phyloP scores from a whole-genome alignment of 2,113 vertebrate species.

The Ictalurus punctatus region DNA sequence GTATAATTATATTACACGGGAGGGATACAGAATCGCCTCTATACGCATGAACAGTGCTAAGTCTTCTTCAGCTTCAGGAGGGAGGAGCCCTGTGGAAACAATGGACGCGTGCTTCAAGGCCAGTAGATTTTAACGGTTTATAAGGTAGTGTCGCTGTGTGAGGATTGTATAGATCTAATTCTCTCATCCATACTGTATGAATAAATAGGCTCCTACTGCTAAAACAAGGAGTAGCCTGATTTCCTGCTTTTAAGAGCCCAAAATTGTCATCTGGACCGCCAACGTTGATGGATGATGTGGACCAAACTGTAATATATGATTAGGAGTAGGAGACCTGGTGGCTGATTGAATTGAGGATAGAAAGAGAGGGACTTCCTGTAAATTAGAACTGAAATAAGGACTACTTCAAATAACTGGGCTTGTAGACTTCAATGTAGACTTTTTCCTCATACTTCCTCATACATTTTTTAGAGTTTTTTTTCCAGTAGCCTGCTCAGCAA shows the following conservation, averaged over 20 bases:
- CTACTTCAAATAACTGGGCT: slow-evolving; percentile 11
- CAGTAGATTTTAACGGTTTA: slow-evolving; percentile 23
- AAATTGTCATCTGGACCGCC: slow-evolving; percentile 7
- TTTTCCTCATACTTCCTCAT: not conserved
- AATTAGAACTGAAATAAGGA: slow-evolving; percentile 40
- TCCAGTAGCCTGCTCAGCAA: not conserved
- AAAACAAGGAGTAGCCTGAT: not conserved
- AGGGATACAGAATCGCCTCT: slow-evolving; percentile 48
- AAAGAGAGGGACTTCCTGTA: slow-evolving; percentile 27
- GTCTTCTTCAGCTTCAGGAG: slow-evolving; percentile 52
- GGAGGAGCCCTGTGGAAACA: slow-evolving; percentile 27
- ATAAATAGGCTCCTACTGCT: not conserved
- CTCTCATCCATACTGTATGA: not conserved
- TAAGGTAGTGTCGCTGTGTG: slow-evolving; percentile 9
- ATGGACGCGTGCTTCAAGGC: slow-evolving; percentile 27
- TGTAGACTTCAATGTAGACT: slow-evolving; percentile 20
- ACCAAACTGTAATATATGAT: slow-evolving; percentile 36
- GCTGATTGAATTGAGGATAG: not conserved
- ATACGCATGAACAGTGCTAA: slow-evolving; percentile 53
- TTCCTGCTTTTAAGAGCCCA: not conserved
- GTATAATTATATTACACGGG: slow-evolving; percentile 45
- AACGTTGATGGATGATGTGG: slow-evolving; percentile 17
- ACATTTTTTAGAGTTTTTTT: slow-evolving; percentile 7
- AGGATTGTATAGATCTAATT: slow-evolving; percentile 19
- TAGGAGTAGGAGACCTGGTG: not conserved